These are phyloP conservation scores for Philereme transversata DNA, from an alignment of 2,888 invertebrate species.

Conservation along the genomic window DNA sequence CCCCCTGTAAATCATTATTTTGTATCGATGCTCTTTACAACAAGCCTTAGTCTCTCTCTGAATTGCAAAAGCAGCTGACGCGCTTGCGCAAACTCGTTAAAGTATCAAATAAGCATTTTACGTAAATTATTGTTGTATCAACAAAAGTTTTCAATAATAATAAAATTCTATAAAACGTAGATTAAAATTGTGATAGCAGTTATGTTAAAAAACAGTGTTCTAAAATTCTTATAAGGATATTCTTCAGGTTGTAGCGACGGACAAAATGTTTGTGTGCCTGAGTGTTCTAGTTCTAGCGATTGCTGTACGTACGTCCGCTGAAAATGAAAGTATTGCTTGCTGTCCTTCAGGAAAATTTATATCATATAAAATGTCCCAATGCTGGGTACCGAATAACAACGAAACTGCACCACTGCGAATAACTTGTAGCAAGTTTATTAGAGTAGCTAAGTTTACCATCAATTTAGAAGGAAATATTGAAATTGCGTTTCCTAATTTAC, in stretches of 20 bases:
- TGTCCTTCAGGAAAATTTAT: slow-evolving; percentile 19
- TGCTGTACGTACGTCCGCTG: slow-evolving; percentile 6
- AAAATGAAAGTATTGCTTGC: slow-evolving; percentile 19
- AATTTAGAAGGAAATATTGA: slow-evolving; percentile 33
- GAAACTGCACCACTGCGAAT: slow-evolving; percentile 21
- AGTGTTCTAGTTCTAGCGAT: slow-evolving; percentile 13
- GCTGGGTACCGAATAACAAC: slow-evolving; percentile 20
- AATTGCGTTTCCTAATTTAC: slow-evolving; percentile 21
- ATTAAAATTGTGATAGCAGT: neutral
- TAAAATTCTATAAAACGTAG: neutral
- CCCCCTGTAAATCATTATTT: no score
- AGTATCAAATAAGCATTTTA: no score
- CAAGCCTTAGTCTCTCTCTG: slow-evolving; percentile 9
- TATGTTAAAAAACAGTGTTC: slow-evolving; percentile 10
- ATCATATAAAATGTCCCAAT: slow-evolving; percentile 15
- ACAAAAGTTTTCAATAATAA: neutral
- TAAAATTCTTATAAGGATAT: slow-evolving; percentile 1
- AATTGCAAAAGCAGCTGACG: slow-evolving; percentile 11
- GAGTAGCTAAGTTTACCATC: slow-evolving; percentile 13
- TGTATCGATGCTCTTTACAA: neutral
- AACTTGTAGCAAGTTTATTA: slow-evolving; percentile 6
- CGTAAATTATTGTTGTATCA: neutral
- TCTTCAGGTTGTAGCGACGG: neutral
- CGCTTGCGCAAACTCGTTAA: neutral
- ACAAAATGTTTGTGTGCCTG: slow-evolving; percentile 11